phyloP scores from a whole-genome alignment of 2,888 invertebrate genomes.

The Euzetes globulus region DNA sequence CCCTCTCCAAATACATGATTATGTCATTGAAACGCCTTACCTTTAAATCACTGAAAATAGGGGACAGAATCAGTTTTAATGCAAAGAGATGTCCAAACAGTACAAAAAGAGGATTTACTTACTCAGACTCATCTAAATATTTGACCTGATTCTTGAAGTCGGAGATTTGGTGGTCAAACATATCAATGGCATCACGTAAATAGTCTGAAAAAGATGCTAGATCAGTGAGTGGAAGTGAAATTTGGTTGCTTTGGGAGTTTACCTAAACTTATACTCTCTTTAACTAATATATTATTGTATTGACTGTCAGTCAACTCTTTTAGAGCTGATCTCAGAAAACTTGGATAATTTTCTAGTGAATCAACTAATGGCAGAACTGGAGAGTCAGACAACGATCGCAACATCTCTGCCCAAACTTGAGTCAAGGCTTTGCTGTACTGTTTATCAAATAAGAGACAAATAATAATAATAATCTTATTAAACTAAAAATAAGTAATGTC shows the following conservation, averaged over 20 bases:
- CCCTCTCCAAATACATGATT: background rate
- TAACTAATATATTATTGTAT: background rate
- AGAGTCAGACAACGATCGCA: constrained; percentile 47
- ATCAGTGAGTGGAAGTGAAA: background rate
- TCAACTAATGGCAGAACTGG: constrained; percentile 46
- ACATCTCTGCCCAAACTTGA: constrained; percentile 48
- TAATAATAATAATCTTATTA: background rate
- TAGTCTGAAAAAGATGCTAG: background rate
- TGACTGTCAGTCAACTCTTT: background rate
- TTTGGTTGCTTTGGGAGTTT: no score
- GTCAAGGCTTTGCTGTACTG: constrained; percentile 45
- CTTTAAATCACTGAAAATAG: no score
- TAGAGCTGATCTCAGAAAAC: background rate
- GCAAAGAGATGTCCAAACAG: no score
- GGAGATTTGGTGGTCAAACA: background rate
- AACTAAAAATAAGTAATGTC: background rate
- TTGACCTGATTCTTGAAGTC: background rate
- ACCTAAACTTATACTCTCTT: background rate
- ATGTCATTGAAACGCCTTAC: background rate
- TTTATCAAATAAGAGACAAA: background rate
- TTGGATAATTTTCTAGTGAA: background rate
- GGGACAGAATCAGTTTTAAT: no score
- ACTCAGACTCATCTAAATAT: background rate
- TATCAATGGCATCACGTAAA: background rate
- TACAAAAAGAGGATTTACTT: no score